Evolutionary conservation across 2,113 vertebrate genomes (phyloP).

Genomic region (Onychostruthus taczanowskii): DNA sequence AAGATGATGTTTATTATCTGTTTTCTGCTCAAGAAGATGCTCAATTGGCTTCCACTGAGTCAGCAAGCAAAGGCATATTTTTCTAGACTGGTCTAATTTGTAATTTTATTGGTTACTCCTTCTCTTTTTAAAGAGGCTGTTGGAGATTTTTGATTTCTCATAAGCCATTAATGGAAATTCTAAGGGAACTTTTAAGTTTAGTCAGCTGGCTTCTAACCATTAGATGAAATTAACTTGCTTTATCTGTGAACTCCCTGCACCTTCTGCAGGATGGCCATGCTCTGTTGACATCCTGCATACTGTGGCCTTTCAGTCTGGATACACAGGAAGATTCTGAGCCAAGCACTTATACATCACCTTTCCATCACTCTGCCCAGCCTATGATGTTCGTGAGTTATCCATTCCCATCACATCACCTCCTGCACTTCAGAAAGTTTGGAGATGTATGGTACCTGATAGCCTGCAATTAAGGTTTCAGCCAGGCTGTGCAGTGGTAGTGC

Average conservation of each 20-base stretch:
- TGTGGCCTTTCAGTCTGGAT: neutral
- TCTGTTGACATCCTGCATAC: neutral
- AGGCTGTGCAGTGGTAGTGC: neutral
- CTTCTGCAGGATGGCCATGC: neutral
- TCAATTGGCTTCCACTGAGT: neutral
- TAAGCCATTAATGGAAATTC: neutral
- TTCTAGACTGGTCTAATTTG: neutral
- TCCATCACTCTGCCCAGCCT: neutral
- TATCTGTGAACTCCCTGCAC: neutral
- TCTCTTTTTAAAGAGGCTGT: neutral
- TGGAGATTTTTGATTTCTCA: neutral
- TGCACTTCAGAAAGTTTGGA: neutral
- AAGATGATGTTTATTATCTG: neutral
- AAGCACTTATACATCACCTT: neutral
- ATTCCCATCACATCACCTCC: neutral
- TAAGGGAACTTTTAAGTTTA: neutral
- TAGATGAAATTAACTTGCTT: neutral
- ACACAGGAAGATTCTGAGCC: neutral
- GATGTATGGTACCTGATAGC: neutral
- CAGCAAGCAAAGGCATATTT: neutral
- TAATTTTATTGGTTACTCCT: neutral
- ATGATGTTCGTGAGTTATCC: neutral
- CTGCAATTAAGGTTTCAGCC: neutral
- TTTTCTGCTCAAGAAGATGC: slow-evolving; percentile 9
- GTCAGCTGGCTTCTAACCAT: neutral